These are phyloP conservation scores for Limenitis camilla DNA, from an alignment of 2,888 invertebrate genomes.

Conservation along the genomic window DNA sequence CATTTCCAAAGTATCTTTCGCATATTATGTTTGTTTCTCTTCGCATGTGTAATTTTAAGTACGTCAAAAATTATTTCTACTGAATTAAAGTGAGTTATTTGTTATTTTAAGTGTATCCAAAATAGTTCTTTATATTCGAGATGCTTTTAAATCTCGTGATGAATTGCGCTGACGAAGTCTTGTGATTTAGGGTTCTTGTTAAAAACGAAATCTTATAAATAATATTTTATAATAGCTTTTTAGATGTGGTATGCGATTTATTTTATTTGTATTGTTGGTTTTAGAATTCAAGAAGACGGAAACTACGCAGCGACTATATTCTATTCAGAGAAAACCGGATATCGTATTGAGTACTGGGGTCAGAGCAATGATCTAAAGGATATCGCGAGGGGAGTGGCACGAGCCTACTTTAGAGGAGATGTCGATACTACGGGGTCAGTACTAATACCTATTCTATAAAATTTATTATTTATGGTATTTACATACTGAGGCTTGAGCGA, in stretches of 20 bases:
- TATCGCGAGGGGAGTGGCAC: constrained; percentile 80
- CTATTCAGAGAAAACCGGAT: constrained; percentile 80
- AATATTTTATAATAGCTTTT: not conserved
- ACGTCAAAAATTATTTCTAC: too few species aligned
- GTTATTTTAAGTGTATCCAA: too few species aligned
- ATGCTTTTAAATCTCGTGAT: constrained; percentile 2
- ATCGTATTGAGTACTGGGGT: constrained; percentile 84
- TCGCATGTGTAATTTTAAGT: too few species aligned
- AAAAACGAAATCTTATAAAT: not conserved
- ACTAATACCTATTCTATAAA: constrained; percentile 1
- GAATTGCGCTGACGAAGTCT: constrained; percentile 11
- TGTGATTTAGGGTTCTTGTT: not conserved
- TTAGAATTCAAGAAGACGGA: constrained; percentile 80
- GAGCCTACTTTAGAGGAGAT: constrained; percentile 84
- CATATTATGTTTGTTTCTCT: too few species aligned
- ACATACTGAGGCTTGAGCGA: too few species aligned
- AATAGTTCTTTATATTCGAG: not conserved
- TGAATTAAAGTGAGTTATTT: too few species aligned
- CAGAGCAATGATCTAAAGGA: constrained; percentile 81
- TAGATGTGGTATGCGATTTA: too few species aligned
- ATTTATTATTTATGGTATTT: too few species aligned
- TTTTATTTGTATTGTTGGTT: constrained; percentile 26
- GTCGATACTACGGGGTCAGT: constrained; percentile 82
- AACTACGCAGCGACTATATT: constrained; percentile 82
- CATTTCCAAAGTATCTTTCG: too few species aligned